Evolutionary conservation across 2,797 vertebrate genomes (phyloP), one percentile per base, ranked within the genome.

Genomic region (Gallinago stenura): DNA sequence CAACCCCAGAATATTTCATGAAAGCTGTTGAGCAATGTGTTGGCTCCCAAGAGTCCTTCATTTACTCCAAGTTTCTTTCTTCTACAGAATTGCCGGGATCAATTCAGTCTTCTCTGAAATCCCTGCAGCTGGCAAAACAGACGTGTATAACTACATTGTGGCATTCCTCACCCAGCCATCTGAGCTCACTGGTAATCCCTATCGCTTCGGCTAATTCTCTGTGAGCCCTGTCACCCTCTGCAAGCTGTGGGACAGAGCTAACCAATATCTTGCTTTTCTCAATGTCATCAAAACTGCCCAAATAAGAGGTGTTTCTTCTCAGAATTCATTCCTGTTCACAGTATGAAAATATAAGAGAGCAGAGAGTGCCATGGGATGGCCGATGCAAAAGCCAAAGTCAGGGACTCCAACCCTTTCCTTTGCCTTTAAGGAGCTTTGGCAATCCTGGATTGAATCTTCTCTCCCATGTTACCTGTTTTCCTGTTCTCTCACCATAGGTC

Each of bases 71-170:
- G 30, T 37, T 56, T 62, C 51, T 37, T 76, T 73, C 25, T 54
- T 19, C 71, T 75, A 16, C 62, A 95, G 93, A 48, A 90, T 95
- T 61, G 22, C 90, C 66, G 90, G 87, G 30, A 54, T 95, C 41
- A 66, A 66, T 22, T 46, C 14, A 5, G 62, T 51, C 53, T 92
- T 87, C 79, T 61, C 62, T 8, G 56, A 95, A 76, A 83, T 95
- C 39, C 58, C 87, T 11, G 8, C 16, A 5, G 62, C 80, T 48
- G 69, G 73, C 46, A 90, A 41, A 57, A 62, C 2, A 25, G 87
- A 95, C 7, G 58, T 90, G 9, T 54, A 65, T 14, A 75, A 56
- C 69, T 92, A 90, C 61, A 92, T 92, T 2, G 57, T 70, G n/a
- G 77, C 68, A 19, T 95, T 95, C 57, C 62, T 92, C 53, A 87